Evolutionary conservation across 2,797 vertebrate genomes (phyloP).

Genomic region (Silurus aristotelis): DNA sequence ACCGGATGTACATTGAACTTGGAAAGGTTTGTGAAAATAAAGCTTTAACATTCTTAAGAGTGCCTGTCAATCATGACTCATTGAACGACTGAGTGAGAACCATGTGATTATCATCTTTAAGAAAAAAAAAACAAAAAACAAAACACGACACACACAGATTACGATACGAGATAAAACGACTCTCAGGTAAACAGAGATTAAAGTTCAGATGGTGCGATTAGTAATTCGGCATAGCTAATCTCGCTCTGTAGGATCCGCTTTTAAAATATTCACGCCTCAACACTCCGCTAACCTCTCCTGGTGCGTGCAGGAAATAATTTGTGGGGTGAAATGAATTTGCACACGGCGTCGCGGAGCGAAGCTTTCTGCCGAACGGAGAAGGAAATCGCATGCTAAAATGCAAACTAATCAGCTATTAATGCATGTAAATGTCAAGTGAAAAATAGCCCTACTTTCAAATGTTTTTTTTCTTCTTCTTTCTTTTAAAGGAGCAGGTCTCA

Average conservation of each 20-base stretch:
- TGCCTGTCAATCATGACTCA: slow-evolving; percentile 33
- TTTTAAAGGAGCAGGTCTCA: slow-evolving; percentile 65
- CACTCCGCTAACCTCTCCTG: slow-evolving; percentile 21
- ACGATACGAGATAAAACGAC: slow-evolving; percentile 58
- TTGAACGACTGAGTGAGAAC: slow-evolving; percentile 30
- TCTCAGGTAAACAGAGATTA: slow-evolving; percentile 67
- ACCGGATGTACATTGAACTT: not conserved
- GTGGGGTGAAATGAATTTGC: slow-evolving; percentile 40
- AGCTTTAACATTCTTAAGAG: slow-evolving; percentile 50
- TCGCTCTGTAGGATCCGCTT: slow-evolving; percentile 50
- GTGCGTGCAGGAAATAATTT: slow-evolving; percentile 38
- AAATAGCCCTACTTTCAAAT: slow-evolving; percentile 62
- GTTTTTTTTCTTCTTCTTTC: slow-evolving; percentile 23
- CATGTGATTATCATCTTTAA: slow-evolving; percentile 60
- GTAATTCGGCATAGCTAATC: slow-evolving; percentile 68
- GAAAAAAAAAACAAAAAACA: not conserved
- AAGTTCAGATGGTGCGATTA: slow-evolving; percentile 63
- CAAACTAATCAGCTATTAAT: slow-evolving; percentile 61
- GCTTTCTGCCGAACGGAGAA: slow-evolving; percentile 52
- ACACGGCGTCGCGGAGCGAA: slow-evolving; percentile 41
- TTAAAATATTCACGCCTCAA: slow-evolving; percentile 49
- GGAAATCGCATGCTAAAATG: slow-evolving; percentile 56
- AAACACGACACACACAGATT: slow-evolving; percentile 55
- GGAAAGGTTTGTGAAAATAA: slow-evolving; percentile 59
- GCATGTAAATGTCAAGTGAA: slow-evolving; percentile 66